A percentile compares a stretch with the other conserved stretches of the same genome.
Evolutionary conservation across 2,888 invertebrate species (phyloP).

Genomic region (Xylophagus ater): DNA sequence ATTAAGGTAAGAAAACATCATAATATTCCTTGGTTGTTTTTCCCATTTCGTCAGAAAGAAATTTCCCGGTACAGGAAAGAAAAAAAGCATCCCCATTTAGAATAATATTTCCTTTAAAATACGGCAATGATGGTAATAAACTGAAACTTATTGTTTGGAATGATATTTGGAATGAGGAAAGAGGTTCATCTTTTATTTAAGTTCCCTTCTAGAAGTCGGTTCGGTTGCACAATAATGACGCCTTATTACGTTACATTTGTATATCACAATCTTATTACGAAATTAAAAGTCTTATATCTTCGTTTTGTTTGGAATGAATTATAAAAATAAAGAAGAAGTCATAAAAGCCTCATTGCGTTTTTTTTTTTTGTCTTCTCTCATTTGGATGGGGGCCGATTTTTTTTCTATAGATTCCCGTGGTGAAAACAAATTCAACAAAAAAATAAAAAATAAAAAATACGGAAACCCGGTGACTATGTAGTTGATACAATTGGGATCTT

Average conservation of each 20-base stretch:
- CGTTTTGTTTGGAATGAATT: slow-evolving; percentile 18
- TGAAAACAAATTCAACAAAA: slow-evolving; percentile 6
- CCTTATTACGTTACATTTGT: slow-evolving; percentile 19
- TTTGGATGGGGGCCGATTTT: neutral
- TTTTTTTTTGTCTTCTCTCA: slow-evolving; percentile 5
- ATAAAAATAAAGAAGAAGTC: slow-evolving; percentile 11
- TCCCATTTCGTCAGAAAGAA: too few species aligned
- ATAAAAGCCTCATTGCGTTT: slow-evolving; percentile 5
- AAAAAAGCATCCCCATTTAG: too few species aligned
- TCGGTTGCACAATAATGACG: slow-evolving; percentile 18
- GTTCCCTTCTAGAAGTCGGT: too few species aligned
- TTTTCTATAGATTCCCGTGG: slow-evolving; percentile 6
- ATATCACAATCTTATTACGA: slow-evolving; percentile 18
- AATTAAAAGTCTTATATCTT: slow-evolving; percentile 19
- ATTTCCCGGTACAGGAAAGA: too few species aligned
- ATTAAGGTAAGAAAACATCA: too few species aligned
- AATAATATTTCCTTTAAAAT: too few species aligned
- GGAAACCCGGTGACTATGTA: slow-evolving; percentile 3
- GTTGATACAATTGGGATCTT: slow-evolving; percentile 2
- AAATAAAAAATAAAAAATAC: slow-evolving; percentile 6
- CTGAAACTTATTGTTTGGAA: too few species aligned
- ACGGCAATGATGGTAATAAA: too few species aligned
- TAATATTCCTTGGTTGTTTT: too few species aligned
- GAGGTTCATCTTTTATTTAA: too few species aligned
- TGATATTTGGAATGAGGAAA: too few species aligned